These are phyloP conservation scores for Micropterix aruncella DNA, from an alignment of 2,888 invertebrate genomes.

Conservation along the genomic window DNA sequence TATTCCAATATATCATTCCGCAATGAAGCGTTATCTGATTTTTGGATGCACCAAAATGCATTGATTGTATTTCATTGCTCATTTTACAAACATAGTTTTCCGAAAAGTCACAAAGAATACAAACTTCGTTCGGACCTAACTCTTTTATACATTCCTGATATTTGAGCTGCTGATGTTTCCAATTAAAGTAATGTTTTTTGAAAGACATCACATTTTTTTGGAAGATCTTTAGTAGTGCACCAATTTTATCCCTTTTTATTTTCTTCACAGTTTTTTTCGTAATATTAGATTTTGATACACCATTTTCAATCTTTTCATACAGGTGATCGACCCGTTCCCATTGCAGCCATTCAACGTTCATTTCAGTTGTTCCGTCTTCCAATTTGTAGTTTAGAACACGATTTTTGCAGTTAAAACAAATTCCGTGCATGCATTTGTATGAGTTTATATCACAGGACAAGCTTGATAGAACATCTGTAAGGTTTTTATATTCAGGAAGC, in stretches of 20 bases:
- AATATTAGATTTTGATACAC: neutral
- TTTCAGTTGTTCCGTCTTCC: constrained; percentile 1
- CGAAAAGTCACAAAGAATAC: neutral
- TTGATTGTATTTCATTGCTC: neutral
- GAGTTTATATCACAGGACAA: constrained; percentile 5
- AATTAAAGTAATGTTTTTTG: constrained; percentile 1
- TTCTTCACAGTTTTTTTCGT: constrained; percentile 4
- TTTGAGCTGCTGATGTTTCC: constrained; percentile 1
- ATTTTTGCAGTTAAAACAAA: neutral
- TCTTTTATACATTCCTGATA: constrained; percentile 3
- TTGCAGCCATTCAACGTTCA: constrained; percentile 3
- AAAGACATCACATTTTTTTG: constrained; percentile 1
- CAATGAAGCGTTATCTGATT: constrained; percentile 1
- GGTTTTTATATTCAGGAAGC: neutral
- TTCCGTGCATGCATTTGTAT: neutral
- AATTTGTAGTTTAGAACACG: neutral
- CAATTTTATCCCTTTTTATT: constrained; percentile 2
- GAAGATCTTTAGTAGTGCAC: neutral
- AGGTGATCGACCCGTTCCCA: constrained; percentile 3
- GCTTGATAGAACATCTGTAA: neutral
- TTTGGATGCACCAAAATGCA: constrained; percentile 1
- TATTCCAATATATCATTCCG: constrained; percentile 5
- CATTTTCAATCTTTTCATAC: constrained; percentile 2
- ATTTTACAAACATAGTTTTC: neutral
- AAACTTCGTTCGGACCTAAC: neutral